Conservation (phyloP, 2,797 vertebrate species). For the Iguana delicatissima region DNA sequence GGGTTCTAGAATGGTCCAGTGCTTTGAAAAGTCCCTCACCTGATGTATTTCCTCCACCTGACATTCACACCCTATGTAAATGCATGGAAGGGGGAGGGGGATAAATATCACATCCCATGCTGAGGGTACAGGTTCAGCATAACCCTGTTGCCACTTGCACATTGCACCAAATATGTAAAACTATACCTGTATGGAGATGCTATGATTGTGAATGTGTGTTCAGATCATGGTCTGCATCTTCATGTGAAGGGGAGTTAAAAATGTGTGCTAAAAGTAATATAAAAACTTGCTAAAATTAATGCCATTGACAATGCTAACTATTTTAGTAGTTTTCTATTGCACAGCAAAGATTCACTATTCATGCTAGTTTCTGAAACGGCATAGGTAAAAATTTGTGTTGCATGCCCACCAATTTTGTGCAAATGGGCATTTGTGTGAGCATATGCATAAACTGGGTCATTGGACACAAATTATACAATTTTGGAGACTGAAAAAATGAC, state of each 20-base stretch:
- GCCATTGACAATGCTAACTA: neutral
- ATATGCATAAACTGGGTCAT: neutral
- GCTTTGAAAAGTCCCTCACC: no score
- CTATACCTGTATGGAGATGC: neutral
- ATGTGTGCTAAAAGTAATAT: neutral
- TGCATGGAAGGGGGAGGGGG: neutral
- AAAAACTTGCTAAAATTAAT: neutral
- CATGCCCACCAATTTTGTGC: slow-evolving; percentile 17
- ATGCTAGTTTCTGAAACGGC: slow-evolving; percentile 7
- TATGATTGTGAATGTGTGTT: neutral
- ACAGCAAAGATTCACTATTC: neutral
- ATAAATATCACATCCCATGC: neutral
- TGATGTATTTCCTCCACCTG: no score
- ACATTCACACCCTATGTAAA: no score
- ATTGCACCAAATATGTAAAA: neutral
- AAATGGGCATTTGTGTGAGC: neutral
- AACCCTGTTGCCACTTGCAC: neutral
- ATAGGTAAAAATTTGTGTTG: slow-evolving; percentile 7
- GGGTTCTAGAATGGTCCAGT: no score
- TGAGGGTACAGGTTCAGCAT: neutral
- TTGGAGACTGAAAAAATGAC: neutral
- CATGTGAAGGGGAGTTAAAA: neutral
- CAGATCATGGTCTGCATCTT: neutral
- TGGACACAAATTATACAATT: neutral
- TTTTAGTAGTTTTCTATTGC: neutral